These are phyloP conservation scores for Pectinophora gossypiella DNA, from an alignment of 1,140 invertebrate species.

Conservation along the genomic window DNA sequence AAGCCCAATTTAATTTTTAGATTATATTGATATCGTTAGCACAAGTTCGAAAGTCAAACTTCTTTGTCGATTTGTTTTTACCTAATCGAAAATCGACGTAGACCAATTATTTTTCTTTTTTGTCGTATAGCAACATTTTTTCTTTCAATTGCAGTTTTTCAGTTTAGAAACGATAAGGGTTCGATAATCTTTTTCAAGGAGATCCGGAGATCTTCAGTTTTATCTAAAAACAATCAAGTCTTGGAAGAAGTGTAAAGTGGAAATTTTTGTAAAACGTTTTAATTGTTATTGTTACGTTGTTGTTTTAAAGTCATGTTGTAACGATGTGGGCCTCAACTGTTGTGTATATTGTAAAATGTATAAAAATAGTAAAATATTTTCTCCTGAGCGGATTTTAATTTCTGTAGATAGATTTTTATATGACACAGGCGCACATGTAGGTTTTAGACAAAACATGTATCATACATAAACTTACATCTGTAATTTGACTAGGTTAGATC, in stretches of 20 bases:
- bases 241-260: neutral
- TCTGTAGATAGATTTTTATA: no score
- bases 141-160: conserved; percentile 58
- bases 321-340: no score
- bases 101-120: neutral
- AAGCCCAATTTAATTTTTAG: no score
- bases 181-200: conserved; percentile 63
- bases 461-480: no score
- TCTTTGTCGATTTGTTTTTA: neutral
- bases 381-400: no score
- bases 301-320: no score
- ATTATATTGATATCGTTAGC: no score
- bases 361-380: conserved; percentile 31
- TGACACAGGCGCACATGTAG: no score
- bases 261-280: neutral
- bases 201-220: neutral
- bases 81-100: neutral
- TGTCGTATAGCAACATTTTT: conserved; percentile 8
- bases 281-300: neutral
- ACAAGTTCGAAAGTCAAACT: no score
- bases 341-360: neutral
- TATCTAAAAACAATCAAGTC: neutral
- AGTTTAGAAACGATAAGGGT: conserved; percentile 64
- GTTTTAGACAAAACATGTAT: no score
- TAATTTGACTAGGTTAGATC: no score